Conservation (phyloP, 2,888 invertebrate genomes). For the Ashinkailepas kermadecensis region DNA sequence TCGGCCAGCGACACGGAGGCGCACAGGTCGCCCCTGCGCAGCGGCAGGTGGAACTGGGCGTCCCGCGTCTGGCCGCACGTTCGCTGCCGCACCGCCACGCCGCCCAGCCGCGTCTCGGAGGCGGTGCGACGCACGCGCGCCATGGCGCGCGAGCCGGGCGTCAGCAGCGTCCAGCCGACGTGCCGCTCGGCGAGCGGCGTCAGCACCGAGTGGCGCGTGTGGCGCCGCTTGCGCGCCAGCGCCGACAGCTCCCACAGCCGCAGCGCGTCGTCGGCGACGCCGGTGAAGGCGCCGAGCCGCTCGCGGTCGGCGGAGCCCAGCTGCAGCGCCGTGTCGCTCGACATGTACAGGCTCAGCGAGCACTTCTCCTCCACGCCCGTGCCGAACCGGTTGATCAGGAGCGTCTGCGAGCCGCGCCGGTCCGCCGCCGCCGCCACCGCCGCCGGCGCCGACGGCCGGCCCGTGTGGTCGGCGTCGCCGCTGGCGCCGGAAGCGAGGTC, state of each 20-base stretch:
- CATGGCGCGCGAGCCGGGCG: conserved; percentile 71
- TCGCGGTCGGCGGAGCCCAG: conserved; percentile 36
- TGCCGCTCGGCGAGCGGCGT: conserved; percentile 51
- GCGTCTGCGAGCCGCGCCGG: not conserved
- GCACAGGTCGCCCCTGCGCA: conserved; percentile 48
- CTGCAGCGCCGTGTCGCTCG: conserved; percentile 25
- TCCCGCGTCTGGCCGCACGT: conserved; percentile 63
- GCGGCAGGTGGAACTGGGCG: conserved; percentile 45
- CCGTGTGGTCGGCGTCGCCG: not conserved
- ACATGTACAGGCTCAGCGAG: conserved; percentile 8
- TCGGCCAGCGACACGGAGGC: conserved; percentile 47
- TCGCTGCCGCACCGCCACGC: conserved; percentile 46
- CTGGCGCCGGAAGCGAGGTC: conserved; percentile 22
- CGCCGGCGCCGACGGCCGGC: not conserved
- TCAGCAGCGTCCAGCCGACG: conserved; percentile 66
- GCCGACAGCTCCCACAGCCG: conserved; percentile 45
- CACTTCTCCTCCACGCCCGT: conserved; percentile 8
- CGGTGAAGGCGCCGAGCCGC: conserved; percentile 58
- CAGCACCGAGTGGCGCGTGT: conserved; percentile 62
- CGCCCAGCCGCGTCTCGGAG: conserved; percentile 41
- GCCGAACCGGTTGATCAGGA: conserved; percentile 2
- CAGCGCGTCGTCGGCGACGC: conserved; percentile 78
- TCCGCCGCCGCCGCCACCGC: not conserved
- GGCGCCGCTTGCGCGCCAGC: conserved; percentile 24
- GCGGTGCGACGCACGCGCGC: conserved; percentile 71